Conservation (phyloP, 2,888 invertebrate genomes). For the Dilophus febrilis region DNA sequence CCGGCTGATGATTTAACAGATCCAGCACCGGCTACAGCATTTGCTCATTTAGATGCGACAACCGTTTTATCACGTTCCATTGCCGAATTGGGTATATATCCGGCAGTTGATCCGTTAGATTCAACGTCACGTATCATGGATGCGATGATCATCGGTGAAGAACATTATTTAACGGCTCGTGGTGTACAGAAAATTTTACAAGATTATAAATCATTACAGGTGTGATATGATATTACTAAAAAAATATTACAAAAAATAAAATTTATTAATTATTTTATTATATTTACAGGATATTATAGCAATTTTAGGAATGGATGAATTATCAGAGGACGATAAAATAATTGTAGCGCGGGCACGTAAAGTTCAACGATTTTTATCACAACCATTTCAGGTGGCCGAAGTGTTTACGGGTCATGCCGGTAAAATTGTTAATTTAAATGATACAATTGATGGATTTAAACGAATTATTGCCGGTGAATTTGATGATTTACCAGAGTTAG, state of each 20-base stretch:
- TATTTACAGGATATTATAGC: constrained; percentile 70
- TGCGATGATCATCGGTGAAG: constrained; percentile 73
- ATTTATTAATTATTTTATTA: constrained; percentile 41
- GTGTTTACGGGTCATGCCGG: constrained; percentile 87
- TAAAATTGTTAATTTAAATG: constrained; percentile 70
- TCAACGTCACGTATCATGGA: constrained; percentile 91
- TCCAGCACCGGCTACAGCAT: constrained; percentile 89
- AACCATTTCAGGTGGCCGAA: constrained; percentile 86
- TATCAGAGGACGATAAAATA: constrained; percentile 89
- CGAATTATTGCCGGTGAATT: constrained; percentile 67
- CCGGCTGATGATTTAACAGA: constrained; percentile 94
- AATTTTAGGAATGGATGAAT: constrained; percentile 84
- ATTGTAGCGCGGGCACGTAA: constrained; percentile 87
- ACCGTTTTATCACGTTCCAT: constrained; percentile 86
- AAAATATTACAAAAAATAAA: background rate
- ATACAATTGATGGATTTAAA: constrained; percentile 80
- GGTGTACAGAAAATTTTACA: constrained; percentile 85
- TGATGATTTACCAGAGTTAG: constrained; percentile 86
- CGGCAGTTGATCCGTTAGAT: constrained; percentile 87
- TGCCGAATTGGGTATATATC: constrained; percentile 84
- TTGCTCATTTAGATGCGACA: constrained; percentile 91
- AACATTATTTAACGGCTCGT: constrained; percentile 79
- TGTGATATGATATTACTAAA: too few relatives aligned
- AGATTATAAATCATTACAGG: constrained; percentile 47
- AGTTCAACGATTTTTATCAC: constrained; percentile 86